Conservation (phyloP, 2,113 vertebrate species). For the Tonatia bakeri region DNA sequence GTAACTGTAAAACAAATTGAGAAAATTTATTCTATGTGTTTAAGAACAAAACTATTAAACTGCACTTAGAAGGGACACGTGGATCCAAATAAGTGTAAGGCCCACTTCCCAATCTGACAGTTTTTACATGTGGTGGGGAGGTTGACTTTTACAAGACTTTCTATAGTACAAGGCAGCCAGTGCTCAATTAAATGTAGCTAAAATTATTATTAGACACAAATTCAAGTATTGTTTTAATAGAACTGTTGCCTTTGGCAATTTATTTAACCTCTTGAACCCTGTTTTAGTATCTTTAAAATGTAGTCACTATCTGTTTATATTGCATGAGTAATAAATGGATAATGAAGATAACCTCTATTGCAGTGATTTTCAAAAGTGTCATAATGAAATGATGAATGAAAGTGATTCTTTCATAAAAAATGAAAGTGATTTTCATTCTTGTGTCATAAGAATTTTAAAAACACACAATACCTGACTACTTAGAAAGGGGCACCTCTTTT, state of each 20-base stretch:
- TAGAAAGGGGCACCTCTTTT: no score
- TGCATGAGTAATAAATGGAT: neutral
- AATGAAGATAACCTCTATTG: neutral
- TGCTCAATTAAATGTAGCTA: neutral
- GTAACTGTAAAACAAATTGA: neutral
- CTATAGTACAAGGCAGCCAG: neutral
- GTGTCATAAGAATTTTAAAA: no score
- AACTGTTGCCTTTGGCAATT: neutral
- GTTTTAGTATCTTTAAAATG: neutral
- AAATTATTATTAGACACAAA: neutral
- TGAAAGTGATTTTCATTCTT: no score
- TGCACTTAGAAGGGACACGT: neutral
- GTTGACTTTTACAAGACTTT: neutral
- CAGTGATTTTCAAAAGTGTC: no score
- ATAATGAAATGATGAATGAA: no score
- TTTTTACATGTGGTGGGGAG: neutral
- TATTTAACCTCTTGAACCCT: neutral
- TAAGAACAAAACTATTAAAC: neutral
- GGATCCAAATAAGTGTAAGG: neutral
- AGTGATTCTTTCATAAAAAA: no score
- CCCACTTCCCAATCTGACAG: neutral
- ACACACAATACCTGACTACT: no score
- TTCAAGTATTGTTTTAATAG: neutral
- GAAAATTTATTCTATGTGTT: neutral
- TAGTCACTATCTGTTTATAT: neutral